Base-by-base conservation (phyloP, 2,888 invertebrate species). In the Byasa hedistus region DNA sequence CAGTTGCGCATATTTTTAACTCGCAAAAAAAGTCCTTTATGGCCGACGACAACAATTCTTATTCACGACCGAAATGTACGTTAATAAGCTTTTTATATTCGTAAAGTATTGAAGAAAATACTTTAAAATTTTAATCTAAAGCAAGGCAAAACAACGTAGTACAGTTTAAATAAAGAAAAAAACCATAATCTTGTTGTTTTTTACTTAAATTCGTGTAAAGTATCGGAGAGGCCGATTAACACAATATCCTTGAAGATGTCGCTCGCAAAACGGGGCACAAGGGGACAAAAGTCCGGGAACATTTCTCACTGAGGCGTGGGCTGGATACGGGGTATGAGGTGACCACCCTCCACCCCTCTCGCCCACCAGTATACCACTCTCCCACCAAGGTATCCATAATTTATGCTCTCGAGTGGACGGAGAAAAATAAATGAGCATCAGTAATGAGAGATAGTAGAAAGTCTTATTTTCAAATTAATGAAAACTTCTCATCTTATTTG, bases 191-290 rank as follows among this genome's bases (percentile, higher is more conserved):
- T 10, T 3, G 3, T 39, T 75, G 79, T 79, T 76, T 76, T 76
- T 73, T 75, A 76, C 76, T 77, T 75, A 74, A 76, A 79, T 79
- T 83, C 79, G 79, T 80, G 83, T 85, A 87, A 86, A 86, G 78
- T 83, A 85, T 84, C 80, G 78, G 81, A 74, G 79, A 81, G 81
- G 83, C 85, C 87, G 88, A 88, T 89, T 90, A 90, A 87, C 87
- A 89, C 87, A 85, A 89, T 88, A 90, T 90, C 88, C 91, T 90
- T 89, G 87, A 89, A 87, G 88, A 88, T 81, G 85, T 87, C 88
- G 80, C 83, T 82, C 83, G 80, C 87, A 88, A 89, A 89, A 89
- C 86, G 84, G 85, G 85, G 81, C 84, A 83, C 76, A 80, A 83
- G 85, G 84, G 87, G 85, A 87, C 85, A 87, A 86, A 86, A 83